A percentile compares a stretch with the other conserved stretches of the same genome.
phyloP scores from a whole-genome alignment of 2,888 invertebrate species.

The Macrosoma leucophasiata region DNA sequence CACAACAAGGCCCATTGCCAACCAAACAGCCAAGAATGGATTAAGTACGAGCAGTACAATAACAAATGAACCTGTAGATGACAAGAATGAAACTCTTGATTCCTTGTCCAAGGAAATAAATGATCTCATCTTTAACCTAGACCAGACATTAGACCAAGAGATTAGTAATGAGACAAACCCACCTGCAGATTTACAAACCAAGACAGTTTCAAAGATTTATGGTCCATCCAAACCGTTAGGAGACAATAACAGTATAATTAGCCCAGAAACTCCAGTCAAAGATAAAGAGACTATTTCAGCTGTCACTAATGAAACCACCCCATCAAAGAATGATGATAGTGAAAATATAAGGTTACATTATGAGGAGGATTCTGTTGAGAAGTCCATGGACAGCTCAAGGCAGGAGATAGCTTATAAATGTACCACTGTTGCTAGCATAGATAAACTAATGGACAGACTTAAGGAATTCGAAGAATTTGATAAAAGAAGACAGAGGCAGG shows the following conservation, averaged over 20 bases:
- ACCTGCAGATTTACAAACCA: conserved; percentile 42
- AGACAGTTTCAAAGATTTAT: conserved; percentile 55
- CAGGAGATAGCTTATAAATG: conserved; percentile 56
- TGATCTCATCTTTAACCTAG: conserved; percentile 62
- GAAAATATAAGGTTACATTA: conserved; percentile 66
- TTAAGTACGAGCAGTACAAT: conserved; percentile 37
- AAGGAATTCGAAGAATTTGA: conserved; percentile 71
- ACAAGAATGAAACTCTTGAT: conserved; percentile 60
- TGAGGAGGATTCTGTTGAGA: conserved; percentile 60
- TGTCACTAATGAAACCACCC: conserved; percentile 49
- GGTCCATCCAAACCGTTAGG: conserved; percentile 52
- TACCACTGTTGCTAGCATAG: conserved; percentile 61
- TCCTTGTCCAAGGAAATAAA: conserved; percentile 65
- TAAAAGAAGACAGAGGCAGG: conserved; percentile 62
- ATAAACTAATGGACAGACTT: conserved; percentile 67
- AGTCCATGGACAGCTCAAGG: conserved; percentile 47
- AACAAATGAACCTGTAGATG: conserved; percentile 43
- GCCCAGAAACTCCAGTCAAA: conserved; percentile 58
- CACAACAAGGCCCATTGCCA: conserved; percentile 34
- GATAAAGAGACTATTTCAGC: conserved; percentile 43
- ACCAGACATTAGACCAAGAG: conserved; percentile 58
- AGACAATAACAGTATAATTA: conserved; percentile 49
- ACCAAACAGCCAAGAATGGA: conserved; percentile 28
- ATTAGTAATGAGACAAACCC: conserved; percentile 31
- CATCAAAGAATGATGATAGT: conserved; percentile 60